phyloP scores from a whole-genome alignment of 2,113 vertebrate genomes.

The Erythrocercus mccallii region DNA sequence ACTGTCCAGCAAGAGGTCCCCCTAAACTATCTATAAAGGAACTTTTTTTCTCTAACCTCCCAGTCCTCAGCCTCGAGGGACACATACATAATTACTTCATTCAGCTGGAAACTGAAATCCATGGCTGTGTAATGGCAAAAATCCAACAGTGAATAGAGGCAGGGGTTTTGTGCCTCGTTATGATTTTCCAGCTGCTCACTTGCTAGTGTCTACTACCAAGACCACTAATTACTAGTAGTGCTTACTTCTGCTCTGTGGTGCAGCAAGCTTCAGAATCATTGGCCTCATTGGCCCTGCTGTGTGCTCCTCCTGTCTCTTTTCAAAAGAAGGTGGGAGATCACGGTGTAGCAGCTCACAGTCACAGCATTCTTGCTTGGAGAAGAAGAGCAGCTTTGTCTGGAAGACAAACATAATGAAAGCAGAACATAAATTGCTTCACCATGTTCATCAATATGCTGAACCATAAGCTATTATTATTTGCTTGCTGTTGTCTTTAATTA shows the following conservation, averaged over 20 bases:
- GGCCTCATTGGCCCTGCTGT: not conserved
- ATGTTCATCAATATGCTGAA: not conserved
- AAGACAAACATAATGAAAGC: not conserved
- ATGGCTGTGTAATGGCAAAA: not conserved
- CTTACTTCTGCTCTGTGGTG: not conserved
- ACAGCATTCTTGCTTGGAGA: not conserved
- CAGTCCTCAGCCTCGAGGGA: not conserved
- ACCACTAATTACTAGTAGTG: not conserved
- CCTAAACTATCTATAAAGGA: not conserved
- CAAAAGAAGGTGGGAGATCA: not conserved
- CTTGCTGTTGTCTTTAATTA: not conserved
- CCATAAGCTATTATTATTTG: not conserved
- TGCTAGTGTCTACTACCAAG: not conserved
- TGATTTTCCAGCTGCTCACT: not conserved
- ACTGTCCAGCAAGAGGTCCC: not conserved
- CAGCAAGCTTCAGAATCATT: not conserved
- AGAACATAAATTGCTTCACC: not conserved
- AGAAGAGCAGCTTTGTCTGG: not conserved
- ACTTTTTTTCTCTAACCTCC: not conserved
- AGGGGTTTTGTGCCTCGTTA: not conserved
- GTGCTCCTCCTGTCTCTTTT: not conserved
- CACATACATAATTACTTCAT: not conserved
- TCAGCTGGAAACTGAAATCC: not conserved
- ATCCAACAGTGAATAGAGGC: not conserved
- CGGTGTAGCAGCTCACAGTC: not conserved